These are phyloP conservation scores for Arenicola marina DNA, from an alignment of 2,888 invertebrate genomes.

Conservation along the genomic window DNA sequence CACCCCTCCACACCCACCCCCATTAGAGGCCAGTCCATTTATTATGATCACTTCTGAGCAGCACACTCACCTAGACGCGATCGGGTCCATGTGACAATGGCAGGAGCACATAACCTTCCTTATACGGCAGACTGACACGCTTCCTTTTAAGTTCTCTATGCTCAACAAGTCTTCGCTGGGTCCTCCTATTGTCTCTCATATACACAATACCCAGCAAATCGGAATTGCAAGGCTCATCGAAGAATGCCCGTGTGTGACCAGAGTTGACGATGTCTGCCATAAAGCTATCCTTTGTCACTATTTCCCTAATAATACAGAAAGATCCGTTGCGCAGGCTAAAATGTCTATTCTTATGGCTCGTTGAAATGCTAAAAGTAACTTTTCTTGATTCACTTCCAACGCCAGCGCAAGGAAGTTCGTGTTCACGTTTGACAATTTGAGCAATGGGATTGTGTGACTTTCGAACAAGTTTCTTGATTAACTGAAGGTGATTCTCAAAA, in stretches of 20 bases:
- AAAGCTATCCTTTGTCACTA: neutral
- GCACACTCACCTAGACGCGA: neutral
- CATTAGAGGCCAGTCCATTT: too few species aligned
- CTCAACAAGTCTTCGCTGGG: neutral
- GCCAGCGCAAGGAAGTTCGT: slow-evolving; percentile 1
- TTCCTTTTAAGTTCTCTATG: neutral
- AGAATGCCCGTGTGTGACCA: neutral
- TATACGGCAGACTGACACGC: neutral
- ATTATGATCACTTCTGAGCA: too few species aligned
- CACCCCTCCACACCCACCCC: too few species aligned
- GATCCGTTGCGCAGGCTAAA: neutral
- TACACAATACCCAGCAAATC: slow-evolving; percentile 25
- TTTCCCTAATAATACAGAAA: neutral
- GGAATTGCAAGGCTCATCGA: slow-evolving; percentile 3
- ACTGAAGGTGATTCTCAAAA: slow-evolving; percentile 21
- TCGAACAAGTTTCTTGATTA: slow-evolving; percentile 14
- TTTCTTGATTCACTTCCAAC: neutral
- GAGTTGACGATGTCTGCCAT: neutral
- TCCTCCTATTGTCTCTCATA: slow-evolving; percentile 6
- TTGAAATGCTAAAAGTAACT: neutral
- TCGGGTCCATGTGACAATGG: neutral
- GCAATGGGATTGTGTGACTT: slow-evolving; percentile 13
- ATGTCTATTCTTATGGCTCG: neutral
- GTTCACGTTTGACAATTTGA: slow-evolving; percentile 14
- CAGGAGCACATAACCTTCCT: neutral